phyloP scores from a whole-genome alignment of 2,888 invertebrate genomes.

The Perizoma flavofasciatum region DNA sequence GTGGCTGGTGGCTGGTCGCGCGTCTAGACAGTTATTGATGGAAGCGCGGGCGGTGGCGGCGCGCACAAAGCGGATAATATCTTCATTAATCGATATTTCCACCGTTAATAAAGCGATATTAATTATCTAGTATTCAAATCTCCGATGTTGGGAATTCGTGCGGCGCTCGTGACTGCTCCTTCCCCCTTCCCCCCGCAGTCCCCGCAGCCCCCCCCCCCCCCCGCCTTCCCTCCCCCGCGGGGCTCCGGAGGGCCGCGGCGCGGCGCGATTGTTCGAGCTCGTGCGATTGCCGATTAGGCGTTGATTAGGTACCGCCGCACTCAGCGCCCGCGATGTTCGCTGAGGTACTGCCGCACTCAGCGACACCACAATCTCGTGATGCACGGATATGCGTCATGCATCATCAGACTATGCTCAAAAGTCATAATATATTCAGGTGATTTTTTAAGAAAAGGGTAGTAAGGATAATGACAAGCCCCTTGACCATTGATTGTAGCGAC shows the following conservation, averaged over 20 bases:
- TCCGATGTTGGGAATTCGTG: constrained; percentile 68
- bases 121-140: constrained; percentile 84
- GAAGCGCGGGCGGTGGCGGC: constrained; percentile 50
- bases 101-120: constrained; percentile 81
- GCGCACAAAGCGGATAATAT: constrained; percentile 73
- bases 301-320: constrained; percentile 51
- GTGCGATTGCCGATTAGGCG: constrained; percentile 60
- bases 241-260: too few relatives aligned
- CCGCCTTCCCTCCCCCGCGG: too few relatives aligned
- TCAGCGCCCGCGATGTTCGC: too few relatives aligned
- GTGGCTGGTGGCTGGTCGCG: constrained; percentile 22
- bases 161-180: constrained; percentile 63
- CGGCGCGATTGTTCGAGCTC: constrained; percentile 38
- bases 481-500: too few relatives aligned
- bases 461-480: too few relatives aligned
- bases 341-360: not conserved
- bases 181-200: constrained; percentile 38
- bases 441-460: too few relatives aligned
- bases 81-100: constrained; percentile 79
- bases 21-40: constrained; percentile 47
- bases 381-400: too few relatives aligned
- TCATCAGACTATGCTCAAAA: too few relatives aligned
- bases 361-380: too few relatives aligned
- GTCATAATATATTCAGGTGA: too few relatives aligned
- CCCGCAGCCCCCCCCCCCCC: constrained; percentile 37